These are phyloP conservation scores for Micromussa lordhowensis DNA, from an alignment of 92 coral and sea anemone species.

Conservation along the genomic window DNA sequence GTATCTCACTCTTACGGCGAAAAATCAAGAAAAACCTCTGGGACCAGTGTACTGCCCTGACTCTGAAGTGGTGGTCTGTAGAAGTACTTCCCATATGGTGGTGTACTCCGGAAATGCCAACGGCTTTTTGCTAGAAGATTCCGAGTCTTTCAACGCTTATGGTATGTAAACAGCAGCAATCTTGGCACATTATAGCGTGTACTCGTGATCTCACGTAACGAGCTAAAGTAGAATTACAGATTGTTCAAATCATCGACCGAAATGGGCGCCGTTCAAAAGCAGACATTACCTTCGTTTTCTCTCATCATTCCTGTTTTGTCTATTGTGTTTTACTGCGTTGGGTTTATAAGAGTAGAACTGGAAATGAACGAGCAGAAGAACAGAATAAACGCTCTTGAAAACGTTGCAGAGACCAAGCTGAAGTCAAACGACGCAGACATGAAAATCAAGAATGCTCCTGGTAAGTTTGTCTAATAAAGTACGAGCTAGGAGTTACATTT, in stretches of 20 bases:
- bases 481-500: background rate
- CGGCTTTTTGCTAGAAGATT: background rate
- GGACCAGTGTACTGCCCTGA: background rate
- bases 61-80: too few species aligned
- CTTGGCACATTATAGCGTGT: too few species aligned
- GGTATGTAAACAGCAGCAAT: background rate
- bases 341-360: background rate
- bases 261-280: background rate
- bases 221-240: background rate
- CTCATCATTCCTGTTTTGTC: constrained; percentile 6
- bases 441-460: background rate
- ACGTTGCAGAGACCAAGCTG: background rate
- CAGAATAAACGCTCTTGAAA: background rate
- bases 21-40: too few species aligned
- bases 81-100: too few species aligned
- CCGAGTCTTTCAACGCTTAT: background rate
- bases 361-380: background rate
- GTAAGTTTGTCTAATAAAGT: background rate
- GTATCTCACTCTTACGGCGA: too few species aligned
- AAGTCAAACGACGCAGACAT: background rate
- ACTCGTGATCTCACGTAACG: background rate
- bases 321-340: constrained; percentile 4
- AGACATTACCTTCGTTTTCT: constrained; percentile 5
- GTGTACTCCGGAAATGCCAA: background rate
- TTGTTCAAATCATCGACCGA: background rate